A percentile compares a stretch with the other conserved stretches of the same genome.
Evolutionary conservation across 1,140 invertebrate species (phyloP).

Genomic region (Piezodorus guildinii): DNA sequence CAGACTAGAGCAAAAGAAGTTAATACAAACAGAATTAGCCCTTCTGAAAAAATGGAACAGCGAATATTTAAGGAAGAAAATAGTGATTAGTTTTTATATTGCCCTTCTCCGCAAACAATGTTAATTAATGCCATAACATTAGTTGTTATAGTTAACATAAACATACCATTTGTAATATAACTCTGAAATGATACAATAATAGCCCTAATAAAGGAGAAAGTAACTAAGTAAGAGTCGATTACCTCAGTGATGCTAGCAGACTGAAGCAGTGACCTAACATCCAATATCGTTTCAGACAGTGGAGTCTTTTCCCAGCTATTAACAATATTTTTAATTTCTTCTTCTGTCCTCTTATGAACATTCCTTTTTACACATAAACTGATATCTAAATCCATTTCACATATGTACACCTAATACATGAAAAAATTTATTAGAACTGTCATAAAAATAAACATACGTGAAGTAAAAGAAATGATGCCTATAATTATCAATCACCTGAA

Average conservation of each 20-base stretch:
- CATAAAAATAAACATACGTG: constrained; percentile 13
- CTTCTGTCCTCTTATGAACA: constrained; percentile 64
- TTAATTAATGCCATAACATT: neutral
- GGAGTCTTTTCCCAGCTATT: constrained; percentile 70
- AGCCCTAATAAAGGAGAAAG: neutral
- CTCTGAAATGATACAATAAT: neutral
- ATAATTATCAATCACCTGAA: constrained; percentile 51
- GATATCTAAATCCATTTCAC: constrained; percentile 73
- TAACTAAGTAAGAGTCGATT: constrained; percentile 18
- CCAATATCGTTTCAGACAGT: constrained; percentile 49
- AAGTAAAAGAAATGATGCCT: constrained; percentile 3
- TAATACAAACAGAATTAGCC: no score
- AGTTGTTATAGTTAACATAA: no score
- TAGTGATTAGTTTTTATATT: no score
- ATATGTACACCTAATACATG: constrained; percentile 62
- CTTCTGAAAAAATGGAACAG: no score
- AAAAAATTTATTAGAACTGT: constrained; percentile 2
- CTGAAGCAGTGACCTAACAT: constrained; percentile 70
- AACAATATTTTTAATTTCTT: constrained; percentile 67
- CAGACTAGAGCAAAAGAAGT: no score
- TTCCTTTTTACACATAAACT: constrained; percentile 68
- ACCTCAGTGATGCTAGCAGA: constrained; percentile 59
- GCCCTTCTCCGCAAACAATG: no score
- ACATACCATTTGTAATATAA: neutral
- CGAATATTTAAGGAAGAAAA: no score